A percentile compares a stretch with the other conserved stretches of the same genome.
These are phyloP conservation scores for Therioaphis trifolii DNA, from an alignment of 2,888 invertebrate species.

Conservation along the genomic window DNA sequence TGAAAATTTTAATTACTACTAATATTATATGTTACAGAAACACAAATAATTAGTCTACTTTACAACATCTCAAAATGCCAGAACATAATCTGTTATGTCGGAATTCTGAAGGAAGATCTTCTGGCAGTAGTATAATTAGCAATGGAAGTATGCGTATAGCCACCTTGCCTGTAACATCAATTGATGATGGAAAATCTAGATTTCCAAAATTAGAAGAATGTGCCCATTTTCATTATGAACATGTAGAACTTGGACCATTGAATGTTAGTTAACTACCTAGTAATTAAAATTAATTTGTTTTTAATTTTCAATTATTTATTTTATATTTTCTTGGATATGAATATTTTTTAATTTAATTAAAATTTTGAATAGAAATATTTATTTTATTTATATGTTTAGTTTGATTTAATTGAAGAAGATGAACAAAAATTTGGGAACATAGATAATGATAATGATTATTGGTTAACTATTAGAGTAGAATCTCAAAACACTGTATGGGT, in stretches of 20 bases:
- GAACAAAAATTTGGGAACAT: constrained; percentile 67
- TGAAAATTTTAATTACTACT: not conserved
- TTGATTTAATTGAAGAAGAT: constrained; percentile 68
- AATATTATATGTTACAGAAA: constrained; percentile 48
- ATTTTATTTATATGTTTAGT: constrained; percentile 62
- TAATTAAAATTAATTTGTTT: not conserved
- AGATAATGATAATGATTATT: constrained; percentile 66
- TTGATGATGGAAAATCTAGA: constrained; percentile 70
- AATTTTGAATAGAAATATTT: not conserved
- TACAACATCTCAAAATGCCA: constrained; percentile 56
- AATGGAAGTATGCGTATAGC: constrained; percentile 60
- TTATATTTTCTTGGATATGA: not conserved
- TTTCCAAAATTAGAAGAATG: constrained; percentile 95
- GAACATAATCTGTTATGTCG: constrained; percentile 45
- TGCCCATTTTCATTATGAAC: constrained; percentile 98
- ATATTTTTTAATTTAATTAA: not conserved
- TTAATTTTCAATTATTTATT: not conserved
- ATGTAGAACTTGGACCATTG: constrained; percentile 86
- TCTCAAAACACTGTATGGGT: constrained; percentile 82
- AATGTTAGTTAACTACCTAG: constrained; percentile 71
- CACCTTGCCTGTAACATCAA: constrained; percentile 64
- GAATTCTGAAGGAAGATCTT: constrained; percentile 55
- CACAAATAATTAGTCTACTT: constrained; percentile 52
- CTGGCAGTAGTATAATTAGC: constrained; percentile 51
- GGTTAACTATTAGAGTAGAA: constrained; percentile 72